Evolutionary conservation across 1,140 invertebrate species (phyloP).

Genomic region (Temnothorax longispinosus): DNA sequence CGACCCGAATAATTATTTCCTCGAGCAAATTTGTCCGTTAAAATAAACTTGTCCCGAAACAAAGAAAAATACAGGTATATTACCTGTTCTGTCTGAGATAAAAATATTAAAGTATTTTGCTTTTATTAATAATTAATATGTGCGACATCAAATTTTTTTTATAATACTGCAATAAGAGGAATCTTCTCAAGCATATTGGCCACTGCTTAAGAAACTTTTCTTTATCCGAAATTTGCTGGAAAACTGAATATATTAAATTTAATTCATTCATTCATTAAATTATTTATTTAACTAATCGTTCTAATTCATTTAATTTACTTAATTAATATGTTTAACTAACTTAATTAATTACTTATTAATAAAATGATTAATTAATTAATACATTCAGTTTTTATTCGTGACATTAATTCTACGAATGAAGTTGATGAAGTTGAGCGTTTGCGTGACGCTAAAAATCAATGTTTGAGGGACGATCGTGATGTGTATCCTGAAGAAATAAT

Average conservation of each 20-base stretch:
- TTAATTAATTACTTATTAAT: not conserved
- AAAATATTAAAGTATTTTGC: not conserved
- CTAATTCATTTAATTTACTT: too few relatives aligned
- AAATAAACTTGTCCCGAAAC: not conserved
- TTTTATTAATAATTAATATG: not conserved
- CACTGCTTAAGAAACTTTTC: not conserved
- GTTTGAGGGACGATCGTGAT: not conserved
- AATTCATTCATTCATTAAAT: not conserved
- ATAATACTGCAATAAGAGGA: not conserved
- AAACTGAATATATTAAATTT: not conserved
- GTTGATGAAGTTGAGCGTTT: not conserved
- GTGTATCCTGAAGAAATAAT: not conserved
- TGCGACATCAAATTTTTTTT: not conserved
- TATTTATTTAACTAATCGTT: not conserved
- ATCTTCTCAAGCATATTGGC: not conserved
- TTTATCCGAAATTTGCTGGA: not conserved
- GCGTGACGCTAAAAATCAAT: not conserved
- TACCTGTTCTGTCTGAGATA: not conserved
- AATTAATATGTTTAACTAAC: too few relatives aligned
- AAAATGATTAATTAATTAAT: not conserved
- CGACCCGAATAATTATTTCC: constrained; percentile 4
- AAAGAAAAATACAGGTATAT: not conserved
- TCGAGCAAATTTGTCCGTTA: not conserved
- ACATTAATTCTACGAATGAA: not conserved
- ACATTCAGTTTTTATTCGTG: not conserved